A percentile compares a stretch with the other conserved stretches of the same genome.
These are phyloP conservation scores for honey bee (Apis mellifera) DNA, from an alignment of 1,140 invertebrate species.

Conservation along the genomic window Amel_HAv3.1 CM009935.2:13829001-13829500, in stretches of 20 bases:
- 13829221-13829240: neutral
- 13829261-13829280: neutral
- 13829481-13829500: no score
- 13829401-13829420: no score
- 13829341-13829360: no score
- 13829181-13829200: neutral
- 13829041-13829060: constrained; percentile 87
- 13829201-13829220: neutral
- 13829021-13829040: constrained; percentile 86
- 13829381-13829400: no score
- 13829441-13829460: no score
- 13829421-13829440: no score
- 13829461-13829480: no score
- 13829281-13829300: neutral
- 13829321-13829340: no score
- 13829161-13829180: no score
- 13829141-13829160: no score
- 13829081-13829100: no score
- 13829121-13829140: neutral
- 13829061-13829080: constrained; percentile 87
- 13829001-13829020: constrained; percentile 83
- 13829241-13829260: neutral
- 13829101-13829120: neutral
- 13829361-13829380: no score
- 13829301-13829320: neutral